Percentiles rank a stretch among this genome's conserved stretches.
Evolutionary conservation across 2,797 vertebrate genomes (phyloP).

Genomic region (Pseudochirops cupreus): DNA sequence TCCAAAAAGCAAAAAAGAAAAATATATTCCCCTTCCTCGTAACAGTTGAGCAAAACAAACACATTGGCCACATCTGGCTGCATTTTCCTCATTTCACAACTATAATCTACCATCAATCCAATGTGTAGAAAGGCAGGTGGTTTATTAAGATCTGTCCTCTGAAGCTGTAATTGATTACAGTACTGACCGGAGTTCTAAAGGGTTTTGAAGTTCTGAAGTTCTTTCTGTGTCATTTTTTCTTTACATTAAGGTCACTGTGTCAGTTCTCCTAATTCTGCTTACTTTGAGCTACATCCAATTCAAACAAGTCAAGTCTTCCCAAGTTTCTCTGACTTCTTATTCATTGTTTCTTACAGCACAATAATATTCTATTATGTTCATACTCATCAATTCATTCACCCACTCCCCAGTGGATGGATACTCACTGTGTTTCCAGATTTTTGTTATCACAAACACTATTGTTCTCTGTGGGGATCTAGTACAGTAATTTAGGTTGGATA

Average conservation of each 20-base stretch:
- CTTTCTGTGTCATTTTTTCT: not conserved
- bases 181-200: not conserved
- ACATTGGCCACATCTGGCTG: not conserved
- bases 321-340: not conserved
- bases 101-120: not conserved
- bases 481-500: not conserved
- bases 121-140: not conserved
- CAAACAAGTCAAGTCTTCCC: not conserved
- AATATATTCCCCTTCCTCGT: not conserved
- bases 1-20: too few relatives aligned
- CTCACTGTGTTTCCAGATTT: not conserved
- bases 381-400: not conserved
- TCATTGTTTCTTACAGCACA: not conserved
- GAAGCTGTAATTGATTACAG: not conserved
- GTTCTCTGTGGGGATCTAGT: not conserved
- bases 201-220: not conserved
- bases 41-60: not conserved
- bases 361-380: not conserved
- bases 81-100: not conserved
- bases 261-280: not conserved
- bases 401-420: not conserved
- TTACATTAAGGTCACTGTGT: not conserved
- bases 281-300: not conserved
- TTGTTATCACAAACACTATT: not conserved
- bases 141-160: not conserved